Evolutionary conservation across 2,113 vertebrate genomes (phyloP), one percentile per base, ranked within the genome.

Genomic region (Melospiza georgiana): DNA sequence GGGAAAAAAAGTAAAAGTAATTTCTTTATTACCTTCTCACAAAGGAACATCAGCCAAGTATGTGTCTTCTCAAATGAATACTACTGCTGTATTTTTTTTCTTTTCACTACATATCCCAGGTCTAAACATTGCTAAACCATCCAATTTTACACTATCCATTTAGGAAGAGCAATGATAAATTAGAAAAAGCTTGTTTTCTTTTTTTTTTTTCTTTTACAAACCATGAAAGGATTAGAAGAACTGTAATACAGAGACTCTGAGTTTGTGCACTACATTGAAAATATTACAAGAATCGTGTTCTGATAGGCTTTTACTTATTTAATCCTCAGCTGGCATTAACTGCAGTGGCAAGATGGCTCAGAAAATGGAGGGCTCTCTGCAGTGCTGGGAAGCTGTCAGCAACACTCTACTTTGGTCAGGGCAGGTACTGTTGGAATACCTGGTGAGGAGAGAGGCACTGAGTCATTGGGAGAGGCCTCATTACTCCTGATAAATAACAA

Each of bases 211-310:
- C 22, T 19, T 65, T 54, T 24, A 46, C 11, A 44, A 57, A 69
- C 12, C 27, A 68, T 4, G 1, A 51, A 85, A 92, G 3, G 20
- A 55, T 77, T 74, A 46, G 27, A 71, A 82, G 85, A 81, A 54
- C 2, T 33, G 7, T n/a, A 43, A 44, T 30, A 65, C 1, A 61
- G 21, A 78, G 17, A 37, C 19, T 59, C 18, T 14, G 11, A 90
- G 31, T 62, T 92, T 0, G 0, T 68, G 17, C 69, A 69, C 25
- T 25, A 23, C 12, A 54, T 0, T 2, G 27, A 65, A 79, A 59
- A 65, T n/a, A 75, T 11, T 13, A 68, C 21, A 43, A 83, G 25
- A 46, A 23, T 6, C 0, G 0, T 79, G 63, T 74, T 76, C 58
- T 20, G 14, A 37, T 48, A 59, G 39, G 39, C 15, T 87, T 41